Conservation (phyloP, 2,888 invertebrate genomes). For the Spodoptera littoralis region DNA sequence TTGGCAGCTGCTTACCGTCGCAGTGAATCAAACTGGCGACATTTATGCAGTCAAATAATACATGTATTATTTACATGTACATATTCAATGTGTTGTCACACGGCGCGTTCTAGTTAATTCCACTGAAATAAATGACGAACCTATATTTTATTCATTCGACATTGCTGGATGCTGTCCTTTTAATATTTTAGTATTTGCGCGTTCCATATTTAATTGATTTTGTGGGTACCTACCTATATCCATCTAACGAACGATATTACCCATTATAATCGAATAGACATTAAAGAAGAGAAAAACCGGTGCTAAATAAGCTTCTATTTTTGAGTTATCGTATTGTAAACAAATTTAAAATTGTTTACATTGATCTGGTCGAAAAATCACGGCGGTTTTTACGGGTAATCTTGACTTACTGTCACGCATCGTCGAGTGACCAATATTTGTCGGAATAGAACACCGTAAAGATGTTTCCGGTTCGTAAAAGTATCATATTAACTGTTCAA, state of each 20-base stretch:
- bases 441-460: constrained; percentile 82
- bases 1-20: constrained; percentile 82
- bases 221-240: too few species aligned
- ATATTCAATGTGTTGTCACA: constrained; percentile 30
- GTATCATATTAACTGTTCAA: constrained; percentile 86
- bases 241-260: not conserved
- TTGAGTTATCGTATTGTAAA: constrained; percentile 29
- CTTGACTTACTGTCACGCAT: constrained; percentile 79
- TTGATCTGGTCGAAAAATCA: constrained; percentile 25
- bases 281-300: too few species aligned
- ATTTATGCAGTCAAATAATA: constrained; percentile 44
- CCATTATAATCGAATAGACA: not conserved
- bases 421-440: constrained; percentile 86
- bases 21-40: constrained; percentile 70
- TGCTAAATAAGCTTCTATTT: constrained; percentile 43
- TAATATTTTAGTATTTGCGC: constrained; percentile 10
- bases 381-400: constrained; percentile 61
- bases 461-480: constrained; percentile 86
- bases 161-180: constrained; percentile 12
- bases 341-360: constrained; percentile 43
- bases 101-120: constrained; percentile 40
- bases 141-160: constrained; percentile 23
- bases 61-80: constrained; percentile 54
- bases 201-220: constrained; percentile 5
- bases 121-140: constrained; percentile 37